Evolutionary conservation across 2,113 vertebrate genomes (phyloP), one percentile per base, ranked within the genome.

Genomic region (Felis chaus): DNA sequence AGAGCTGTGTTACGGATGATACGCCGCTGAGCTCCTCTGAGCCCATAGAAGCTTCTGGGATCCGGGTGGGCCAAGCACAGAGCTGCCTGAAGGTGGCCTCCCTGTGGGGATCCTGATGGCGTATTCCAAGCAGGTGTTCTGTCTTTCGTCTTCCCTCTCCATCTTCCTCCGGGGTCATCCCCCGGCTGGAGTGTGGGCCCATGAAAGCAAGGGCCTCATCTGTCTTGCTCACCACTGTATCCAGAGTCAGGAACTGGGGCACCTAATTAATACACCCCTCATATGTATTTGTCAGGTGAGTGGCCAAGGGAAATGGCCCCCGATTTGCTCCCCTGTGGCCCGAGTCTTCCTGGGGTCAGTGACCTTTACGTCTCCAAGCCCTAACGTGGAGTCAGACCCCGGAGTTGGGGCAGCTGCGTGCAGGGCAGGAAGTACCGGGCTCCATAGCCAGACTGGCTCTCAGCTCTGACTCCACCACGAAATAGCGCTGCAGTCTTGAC

Each of bases 401-500:
- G 3, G 11, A 15, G 7, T 15, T 6, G 1, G 25, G 29, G 57
- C 16, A 39, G 55, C 48, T 15, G 16, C 23, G 36, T 5, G 50
- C 7, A 9, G 50, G 78, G 57, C 33, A 7, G 15, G 41, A 48
- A n/a, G 45, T 4, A 3, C 86, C 14, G 10, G 15, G 65, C 6
- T 23, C 23, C 33, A 80, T 8, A 41, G 39, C 25, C 11, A 7
- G 66, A 91, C 27, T 14, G 53, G 33, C 29, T 8, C 78, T 86
- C 53, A 29, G 1, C 25, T 19, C 36, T 63, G 41, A 80, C 9
- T 25, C 9, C 71, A 33, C 13, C 31, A 7, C 3, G 15, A 21
- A 4, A 11, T 1, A 7, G 7, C 0, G 0, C 45, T 15, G 18
- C 27, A 63, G 12, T 50, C 63, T 36, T 63, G 61, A 11, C 39